Conservation (phyloP, 2,797 vertebrate species). For the Heliangelus exortis region DNA sequence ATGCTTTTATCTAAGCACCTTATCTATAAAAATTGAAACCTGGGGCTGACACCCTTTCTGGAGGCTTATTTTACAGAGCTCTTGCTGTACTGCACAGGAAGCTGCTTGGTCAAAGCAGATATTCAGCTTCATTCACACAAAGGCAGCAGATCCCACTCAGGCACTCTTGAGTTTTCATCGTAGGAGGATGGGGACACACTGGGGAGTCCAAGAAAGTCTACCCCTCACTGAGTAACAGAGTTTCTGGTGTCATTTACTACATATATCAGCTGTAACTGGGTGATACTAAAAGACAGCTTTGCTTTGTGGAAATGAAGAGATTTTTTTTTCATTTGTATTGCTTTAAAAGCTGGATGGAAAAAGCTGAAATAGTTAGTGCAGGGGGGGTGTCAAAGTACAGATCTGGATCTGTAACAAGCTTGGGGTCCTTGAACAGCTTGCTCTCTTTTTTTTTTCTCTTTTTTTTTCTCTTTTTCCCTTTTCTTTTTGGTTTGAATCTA, state of each 20-base stretch:
- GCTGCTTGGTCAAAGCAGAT: slow-evolving; percentile 10
- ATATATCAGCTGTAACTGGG: not conserved
- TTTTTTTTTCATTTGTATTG: slow-evolving; percentile 43
- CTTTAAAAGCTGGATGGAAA: not conserved
- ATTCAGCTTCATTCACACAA: not conserved
- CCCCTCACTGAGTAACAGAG: not conserved
- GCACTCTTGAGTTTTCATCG: not conserved
- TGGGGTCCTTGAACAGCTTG: not conserved
- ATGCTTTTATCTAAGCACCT: not conserved
- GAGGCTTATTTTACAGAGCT: not conserved
- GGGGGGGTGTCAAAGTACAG: not conserved
- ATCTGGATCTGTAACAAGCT: not conserved
- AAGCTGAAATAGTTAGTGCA: not conserved
- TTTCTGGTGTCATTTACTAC: slow-evolving; percentile 28
- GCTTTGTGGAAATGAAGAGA: not conserved
- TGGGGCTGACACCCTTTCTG: not conserved
- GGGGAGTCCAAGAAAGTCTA: not conserved
- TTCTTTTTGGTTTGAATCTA: not conserved
- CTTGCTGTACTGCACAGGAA: slow-evolving; percentile 28
- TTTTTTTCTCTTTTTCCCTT: accelerated
- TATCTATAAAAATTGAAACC: not conserved
- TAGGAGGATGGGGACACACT: not conserved
- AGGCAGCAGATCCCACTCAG: not conserved
- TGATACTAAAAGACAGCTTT: not conserved
- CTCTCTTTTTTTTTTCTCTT: not conserved